Evolutionary conservation across 2,797 vertebrate species (phyloP).

Genomic region (Merluccius polli): DNA sequence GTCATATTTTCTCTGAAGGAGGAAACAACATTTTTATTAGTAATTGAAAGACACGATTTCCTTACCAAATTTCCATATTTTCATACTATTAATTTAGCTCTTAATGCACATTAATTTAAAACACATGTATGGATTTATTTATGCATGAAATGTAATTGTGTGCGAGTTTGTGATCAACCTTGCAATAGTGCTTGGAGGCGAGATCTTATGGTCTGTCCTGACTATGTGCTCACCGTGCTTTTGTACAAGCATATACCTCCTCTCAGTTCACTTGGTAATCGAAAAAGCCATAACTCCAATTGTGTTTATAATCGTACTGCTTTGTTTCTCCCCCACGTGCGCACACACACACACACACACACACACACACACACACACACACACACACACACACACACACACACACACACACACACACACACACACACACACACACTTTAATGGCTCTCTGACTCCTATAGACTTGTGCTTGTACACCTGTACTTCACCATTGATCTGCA

Average conservation of each 20-base stretch:
- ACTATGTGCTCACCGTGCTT: conserved; percentile 49
- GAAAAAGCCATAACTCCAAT: conserved; percentile 44
- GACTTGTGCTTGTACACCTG: conserved; percentile 69
- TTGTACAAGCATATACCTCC: conserved; percentile 52
- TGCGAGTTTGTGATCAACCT: conserved; percentile 50
- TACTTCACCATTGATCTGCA: conserved; percentile 73
- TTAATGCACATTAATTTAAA: conserved; percentile 55
- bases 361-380: neutral
- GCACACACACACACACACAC: neutral
- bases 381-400: no score
- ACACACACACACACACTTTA: conserved; percentile 27
- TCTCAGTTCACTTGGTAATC: conserved; percentile 61
- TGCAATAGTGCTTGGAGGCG: conserved; percentile 37
- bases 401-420: no score
- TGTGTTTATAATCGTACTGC: conserved; percentile 2
- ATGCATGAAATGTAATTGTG: conserved; percentile 62
- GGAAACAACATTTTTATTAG: conserved; percentile 66
- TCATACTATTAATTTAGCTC: conserved; percentile 55
- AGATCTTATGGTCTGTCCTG: conserved; percentile 52
- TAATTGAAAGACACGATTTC: conserved; percentile 61
- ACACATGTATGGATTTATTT: conserved; percentile 59
- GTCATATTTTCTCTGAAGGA: conserved; percentile 65
- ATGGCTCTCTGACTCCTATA: conserved; percentile 57
- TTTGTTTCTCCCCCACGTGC: neutral
- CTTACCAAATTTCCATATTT: conserved; percentile 65